Base-by-base conservation (phyloP, 1,140 invertebrate genomes). In the Sitobion miscanthi region DNA sequence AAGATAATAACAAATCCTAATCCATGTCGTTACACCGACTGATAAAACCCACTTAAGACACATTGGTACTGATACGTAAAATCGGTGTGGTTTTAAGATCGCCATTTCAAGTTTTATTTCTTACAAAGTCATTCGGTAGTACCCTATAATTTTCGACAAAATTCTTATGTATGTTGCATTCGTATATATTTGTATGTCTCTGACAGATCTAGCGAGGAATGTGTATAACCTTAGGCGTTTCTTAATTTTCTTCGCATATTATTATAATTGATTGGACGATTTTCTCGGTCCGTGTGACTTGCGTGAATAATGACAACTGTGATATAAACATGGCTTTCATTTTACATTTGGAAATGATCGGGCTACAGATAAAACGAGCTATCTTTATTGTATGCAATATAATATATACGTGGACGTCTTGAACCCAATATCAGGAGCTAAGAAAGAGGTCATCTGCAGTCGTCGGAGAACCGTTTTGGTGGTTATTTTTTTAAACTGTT, bases 1-100 rank as follows among this genome's bases (percentile, higher is more conserved):
- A 69, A 86, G 82, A 93, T 93, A 93, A 45, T 93, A 86, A 57
- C 49, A 93, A 93, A 93, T 93, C 91, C 82, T 93, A 93, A 85
- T 85, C 91, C 91, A 7, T 30, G 82, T 30, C 17, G 82, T 93
- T 57, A 54, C 82, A 85, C 77, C 20, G 45, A n/a, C 82, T 42
- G 62, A 92, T 92, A 54, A 77, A 52, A 35, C 62, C 14, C 90
- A 92, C 90, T 92, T 25, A 83, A 45, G 23, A 7, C 23, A 25
- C 25, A 89, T 35, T 3, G 42, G 42, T 42, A 82, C 69, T 35
- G 47, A 91, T 91, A 52, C 7, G 54, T 90, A 42, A 77, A n/a
- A n/a, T 77, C 30, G 62, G 62, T 77, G n/a, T 14, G 62, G 62
- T 77, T 77, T 14, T 5, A 77, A 77, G 62, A n/a, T 77, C 62